Conservation (phyloP, 2,888 invertebrate genomes). For the Eristalis arbustorum region DNA sequence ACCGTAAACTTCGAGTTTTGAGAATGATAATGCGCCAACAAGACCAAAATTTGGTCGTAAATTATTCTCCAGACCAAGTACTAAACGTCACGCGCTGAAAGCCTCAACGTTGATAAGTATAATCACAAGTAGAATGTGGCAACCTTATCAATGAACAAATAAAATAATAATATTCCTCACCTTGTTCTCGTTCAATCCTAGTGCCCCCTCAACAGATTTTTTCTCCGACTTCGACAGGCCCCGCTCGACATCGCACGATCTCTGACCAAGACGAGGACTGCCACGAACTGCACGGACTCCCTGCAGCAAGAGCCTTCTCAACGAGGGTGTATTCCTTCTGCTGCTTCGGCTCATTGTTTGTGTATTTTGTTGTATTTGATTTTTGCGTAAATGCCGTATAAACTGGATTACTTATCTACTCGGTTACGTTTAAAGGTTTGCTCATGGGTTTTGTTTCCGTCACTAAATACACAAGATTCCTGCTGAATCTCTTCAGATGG, state of each 20-base stretch:
- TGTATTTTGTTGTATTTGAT: neutral
- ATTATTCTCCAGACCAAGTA: too few relatives aligned
- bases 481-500: neutral
- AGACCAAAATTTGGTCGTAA: too few relatives aligned
- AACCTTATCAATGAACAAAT: slow-evolving; percentile 6
- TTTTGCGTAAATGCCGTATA: neutral
- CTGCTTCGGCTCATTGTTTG: slow-evolving; percentile 69
- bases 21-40: too few relatives aligned
- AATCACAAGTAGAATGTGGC: neutral
- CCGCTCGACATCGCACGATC: slow-evolving; percentile 73
- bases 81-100: too few relatives aligned
- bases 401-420: neutral
- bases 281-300: slow-evolving; percentile 72
- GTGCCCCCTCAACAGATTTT: slow-evolving; percentile 65
- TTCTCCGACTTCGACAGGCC: slow-evolving; percentile 69
- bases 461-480: slow-evolving; percentile 14
- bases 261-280: slow-evolving; percentile 72
- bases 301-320: slow-evolving; percentile 72
- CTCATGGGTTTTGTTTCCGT: slow-evolving; percentile 13
- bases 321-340: slow-evolving; percentile 71
- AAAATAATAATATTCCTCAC: slow-evolving; percentile 28
- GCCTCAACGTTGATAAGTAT: too few relatives aligned
- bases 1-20: too few relatives aligned
- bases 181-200: slow-evolving; percentile 68
- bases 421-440: neutral